These are phyloP conservation scores for Copsychus sechellarum DNA, from an alignment of 2,113 vertebrate genomes.

Conservation along the genomic window DNA sequence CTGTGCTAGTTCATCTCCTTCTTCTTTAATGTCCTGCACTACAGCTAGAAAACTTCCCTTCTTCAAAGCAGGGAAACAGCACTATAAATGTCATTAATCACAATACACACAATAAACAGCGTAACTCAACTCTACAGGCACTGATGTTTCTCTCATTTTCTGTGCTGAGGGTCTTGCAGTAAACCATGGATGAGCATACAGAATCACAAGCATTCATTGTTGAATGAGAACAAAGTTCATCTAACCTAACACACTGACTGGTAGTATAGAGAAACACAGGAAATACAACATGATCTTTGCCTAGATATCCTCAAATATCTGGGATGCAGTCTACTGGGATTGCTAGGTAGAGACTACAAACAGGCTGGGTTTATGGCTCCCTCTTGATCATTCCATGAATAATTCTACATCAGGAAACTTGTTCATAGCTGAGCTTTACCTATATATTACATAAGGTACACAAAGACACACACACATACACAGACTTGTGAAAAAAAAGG, in stretches of 20 bases:
- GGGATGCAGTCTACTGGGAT: background rate
- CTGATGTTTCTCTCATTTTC: background rate
- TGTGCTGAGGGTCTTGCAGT: background rate
- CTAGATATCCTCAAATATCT: background rate
- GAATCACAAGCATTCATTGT: background rate
- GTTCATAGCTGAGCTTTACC: background rate
- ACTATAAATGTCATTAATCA: background rate
- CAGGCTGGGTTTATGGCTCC: background rate
- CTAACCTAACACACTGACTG: background rate
- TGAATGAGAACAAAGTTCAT: background rate
- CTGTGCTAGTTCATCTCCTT: background rate
- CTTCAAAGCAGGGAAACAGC: background rate
- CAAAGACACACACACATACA: background rate
- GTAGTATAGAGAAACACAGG: background rate
- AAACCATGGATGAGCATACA: background rate
- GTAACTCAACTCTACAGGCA: background rate
- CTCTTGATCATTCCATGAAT: background rate
- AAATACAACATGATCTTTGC: background rate
- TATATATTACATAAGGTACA: background rate
- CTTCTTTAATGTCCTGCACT: background rate
- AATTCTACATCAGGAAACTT: background rate
- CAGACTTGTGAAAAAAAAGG: background rate
- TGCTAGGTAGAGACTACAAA: background rate
- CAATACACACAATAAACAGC: rapidly evolving
- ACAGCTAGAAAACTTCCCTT: background rate